A percentile compares a stretch with the other conserved stretches of the same genome.
Conservation (phyloP, 2,888 invertebrate genomes). For the Eupithecia inturbata region DNA sequence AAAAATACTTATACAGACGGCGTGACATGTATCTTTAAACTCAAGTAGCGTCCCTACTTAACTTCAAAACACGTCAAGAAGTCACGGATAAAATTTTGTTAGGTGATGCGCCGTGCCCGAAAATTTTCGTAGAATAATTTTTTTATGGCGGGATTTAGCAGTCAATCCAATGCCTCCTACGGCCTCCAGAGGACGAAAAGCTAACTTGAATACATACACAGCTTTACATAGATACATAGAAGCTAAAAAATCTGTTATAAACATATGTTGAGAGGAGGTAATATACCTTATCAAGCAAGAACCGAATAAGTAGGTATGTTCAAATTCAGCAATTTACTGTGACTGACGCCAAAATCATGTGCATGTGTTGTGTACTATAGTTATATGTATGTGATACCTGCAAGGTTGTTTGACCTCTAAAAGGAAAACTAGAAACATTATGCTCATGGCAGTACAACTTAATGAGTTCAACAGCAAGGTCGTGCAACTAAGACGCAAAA, state of each 20-base stretch:
- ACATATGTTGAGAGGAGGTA: background rate
- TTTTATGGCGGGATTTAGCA: background rate
- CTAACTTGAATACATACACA: background rate
- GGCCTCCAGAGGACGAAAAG: background rate
- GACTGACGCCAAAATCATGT: background rate
- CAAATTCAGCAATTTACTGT: background rate
- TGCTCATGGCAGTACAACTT: constrained; percentile 1
- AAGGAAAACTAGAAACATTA: constrained; percentile 3
- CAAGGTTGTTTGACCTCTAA: constrained; percentile 1
- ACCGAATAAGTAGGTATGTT: background rate
- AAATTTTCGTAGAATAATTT: background rate
- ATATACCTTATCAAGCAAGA: background rate
- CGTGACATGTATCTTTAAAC: background rate
- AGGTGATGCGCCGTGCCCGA: background rate
- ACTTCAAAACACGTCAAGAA: too few relatives aligned
- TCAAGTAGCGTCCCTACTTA: too few relatives aligned
- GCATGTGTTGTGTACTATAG: background rate
- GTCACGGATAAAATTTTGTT: too few relatives aligned
- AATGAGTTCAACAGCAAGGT: constrained; percentile 9
- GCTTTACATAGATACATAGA: background rate
- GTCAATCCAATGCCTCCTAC: background rate
- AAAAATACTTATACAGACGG: background rate
- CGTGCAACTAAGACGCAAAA: background rate
- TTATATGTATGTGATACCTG: background rate
- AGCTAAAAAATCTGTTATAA: background rate